Percentiles rank a stretch among this genome's conserved stretches.
These are phyloP conservation scores for Cryptus viduatorius DNA, from an alignment of 2,888 invertebrate species.

Conservation along the genomic window DNA sequence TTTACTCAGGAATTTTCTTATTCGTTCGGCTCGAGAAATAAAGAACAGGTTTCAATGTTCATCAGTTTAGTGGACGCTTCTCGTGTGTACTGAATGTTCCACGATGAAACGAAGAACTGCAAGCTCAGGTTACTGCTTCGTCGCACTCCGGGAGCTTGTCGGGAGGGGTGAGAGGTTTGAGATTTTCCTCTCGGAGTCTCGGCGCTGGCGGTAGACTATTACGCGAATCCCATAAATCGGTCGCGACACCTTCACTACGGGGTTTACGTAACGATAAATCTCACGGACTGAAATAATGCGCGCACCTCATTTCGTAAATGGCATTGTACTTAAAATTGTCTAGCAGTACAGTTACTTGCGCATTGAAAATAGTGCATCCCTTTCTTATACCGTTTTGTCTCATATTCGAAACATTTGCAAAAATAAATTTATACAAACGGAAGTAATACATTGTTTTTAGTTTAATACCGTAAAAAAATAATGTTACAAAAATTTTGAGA, in stretches of 20 bases:
- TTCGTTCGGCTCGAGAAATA: conserved; percentile 24
- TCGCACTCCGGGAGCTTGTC: conserved; percentile 47
- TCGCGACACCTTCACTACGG: conserved; percentile 79
- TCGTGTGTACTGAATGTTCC: not conserved
- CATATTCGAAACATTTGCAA: not conserved
- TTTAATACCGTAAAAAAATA: no score
- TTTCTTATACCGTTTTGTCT: not conserved
- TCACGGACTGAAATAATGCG: conserved; percentile 82
- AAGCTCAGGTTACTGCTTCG: conserved; percentile 52
- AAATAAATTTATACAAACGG: not conserved
- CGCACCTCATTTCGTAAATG: conserved; percentile 85
- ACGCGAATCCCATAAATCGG: conserved; percentile 84
- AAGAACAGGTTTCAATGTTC: conserved; percentile 44
- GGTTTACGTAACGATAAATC: conserved; percentile 84
- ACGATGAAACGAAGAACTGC: conserved; percentile 44
- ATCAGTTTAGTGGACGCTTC: conserved; percentile 7
- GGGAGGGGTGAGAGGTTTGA: conserved; percentile 65
- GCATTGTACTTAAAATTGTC: conserved; percentile 84
- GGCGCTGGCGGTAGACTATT: conserved; percentile 82
- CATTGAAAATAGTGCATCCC: conserved; percentile 32
- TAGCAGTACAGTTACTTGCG: conserved; percentile 63
- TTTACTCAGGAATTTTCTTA: conserved; percentile 59
- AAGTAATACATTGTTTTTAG: not conserved
- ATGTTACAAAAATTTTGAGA: no score
- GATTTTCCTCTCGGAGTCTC: conserved; percentile 78